Percentiles rank a stretch among this genome's conserved stretches.
Conservation (phyloP, 1,140 invertebrate genomes). For the Drosophila kohkoa region DNA sequence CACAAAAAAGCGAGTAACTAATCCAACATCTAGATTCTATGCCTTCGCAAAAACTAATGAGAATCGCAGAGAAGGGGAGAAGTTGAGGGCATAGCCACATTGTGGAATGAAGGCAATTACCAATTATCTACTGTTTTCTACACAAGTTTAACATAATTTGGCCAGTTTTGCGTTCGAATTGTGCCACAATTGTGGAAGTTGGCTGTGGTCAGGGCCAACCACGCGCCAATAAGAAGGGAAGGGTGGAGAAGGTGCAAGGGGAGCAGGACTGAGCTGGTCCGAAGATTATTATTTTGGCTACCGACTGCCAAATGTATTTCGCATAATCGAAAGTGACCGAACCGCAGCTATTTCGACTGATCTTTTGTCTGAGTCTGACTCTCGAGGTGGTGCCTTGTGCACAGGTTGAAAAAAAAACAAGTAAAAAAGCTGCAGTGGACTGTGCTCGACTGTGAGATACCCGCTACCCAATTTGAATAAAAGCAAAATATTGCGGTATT, state of each 20-base stretch:
- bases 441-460: too few relatives aligned
- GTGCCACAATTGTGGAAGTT: constrained; percentile 79
- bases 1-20: constrained; percentile 59
- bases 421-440: too few relatives aligned
- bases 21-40: constrained; percentile 57
- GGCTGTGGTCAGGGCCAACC: constrained; percentile 83
- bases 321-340: constrained; percentile 84
- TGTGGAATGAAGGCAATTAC: constrained; percentile 78
- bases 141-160: constrained; percentile 84
- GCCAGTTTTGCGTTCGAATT: constrained; percentile 82
- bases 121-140: constrained; percentile 84
- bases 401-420: constrained; percentile 65
- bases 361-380: constrained; percentile 60
- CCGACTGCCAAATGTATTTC: constrained; percentile 74
- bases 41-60: neutral
- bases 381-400: constrained; percentile 29
- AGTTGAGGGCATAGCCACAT: neutral
- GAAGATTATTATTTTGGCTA: constrained; percentile 80
- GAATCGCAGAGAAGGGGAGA: neutral
- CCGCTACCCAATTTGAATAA: too few relatives aligned
- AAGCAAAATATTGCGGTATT: too few relatives aligned
- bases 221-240: constrained; percentile 33
- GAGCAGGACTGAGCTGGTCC: constrained; percentile 29
- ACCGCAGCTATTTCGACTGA: constrained; percentile 73
- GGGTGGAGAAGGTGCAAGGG: neutral